phyloP scores from a whole-genome alignment of 2,797 vertebrate genomes.

The Ficedula albicollis region DNA sequence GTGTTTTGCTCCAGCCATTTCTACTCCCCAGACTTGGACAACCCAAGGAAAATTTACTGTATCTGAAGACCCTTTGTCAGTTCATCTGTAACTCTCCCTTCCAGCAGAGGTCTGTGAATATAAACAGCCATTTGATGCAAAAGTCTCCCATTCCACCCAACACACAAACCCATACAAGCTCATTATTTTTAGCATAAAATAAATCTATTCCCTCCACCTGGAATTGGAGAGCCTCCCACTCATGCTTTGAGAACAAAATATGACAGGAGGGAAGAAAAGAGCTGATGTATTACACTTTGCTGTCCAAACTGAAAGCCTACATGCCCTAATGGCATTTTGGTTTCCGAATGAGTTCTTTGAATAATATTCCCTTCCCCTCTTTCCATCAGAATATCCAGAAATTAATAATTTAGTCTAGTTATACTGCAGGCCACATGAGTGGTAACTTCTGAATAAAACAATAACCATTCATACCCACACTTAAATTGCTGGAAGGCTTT shows the following conservation, averaged over 20 bases:
- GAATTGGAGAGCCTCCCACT: not conserved
- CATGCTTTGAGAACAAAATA: slow-evolving; percentile 14
- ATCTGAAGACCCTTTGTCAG: not conserved
- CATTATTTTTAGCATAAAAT: slow-evolving; percentile 9
- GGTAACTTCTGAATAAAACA: slow-evolving; percentile 60
- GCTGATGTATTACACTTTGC: slow-evolving; percentile 35
- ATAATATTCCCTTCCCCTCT: slow-evolving; percentile 16
- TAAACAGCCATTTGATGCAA: not conserved
- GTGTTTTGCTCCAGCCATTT: not conserved
- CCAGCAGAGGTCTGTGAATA: not conserved
- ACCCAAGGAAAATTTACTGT: not conserved
- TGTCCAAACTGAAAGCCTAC: slow-evolving; percentile 25
- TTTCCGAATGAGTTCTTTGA: slow-evolving; percentile 42
- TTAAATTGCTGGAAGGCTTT: slow-evolving; percentile 11
- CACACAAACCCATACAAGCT: not conserved
- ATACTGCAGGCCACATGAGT: not conserved
- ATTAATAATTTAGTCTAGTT: slow-evolving; percentile 58
- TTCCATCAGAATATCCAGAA: slow-evolving; percentile 33
- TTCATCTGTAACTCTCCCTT: not conserved
- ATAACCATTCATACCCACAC: slow-evolving; percentile 17
- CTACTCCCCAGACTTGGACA: not conserved
- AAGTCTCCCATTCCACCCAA: not conserved
- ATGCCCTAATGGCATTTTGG: not conserved
- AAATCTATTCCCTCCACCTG: slow-evolving; percentile 6
- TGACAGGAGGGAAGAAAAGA: slow-evolving; percentile 22